Conservation (phyloP, 2,113 vertebrate genomes). For the Halichoerus grypus region DNA sequence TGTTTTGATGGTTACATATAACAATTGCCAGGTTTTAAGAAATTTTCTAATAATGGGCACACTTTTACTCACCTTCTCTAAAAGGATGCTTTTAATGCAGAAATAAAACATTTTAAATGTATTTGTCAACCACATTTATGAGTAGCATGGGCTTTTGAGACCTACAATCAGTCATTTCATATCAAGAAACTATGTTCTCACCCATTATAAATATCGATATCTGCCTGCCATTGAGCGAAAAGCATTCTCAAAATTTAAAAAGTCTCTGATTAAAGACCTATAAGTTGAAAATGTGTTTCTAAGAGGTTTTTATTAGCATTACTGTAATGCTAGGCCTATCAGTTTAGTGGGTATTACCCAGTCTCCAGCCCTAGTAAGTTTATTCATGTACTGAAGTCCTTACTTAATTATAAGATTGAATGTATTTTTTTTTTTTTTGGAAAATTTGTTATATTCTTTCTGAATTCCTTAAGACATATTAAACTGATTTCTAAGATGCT, state of each 20-base stretch:
- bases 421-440: no score
- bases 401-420: not conserved
- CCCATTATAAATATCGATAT: not conserved
- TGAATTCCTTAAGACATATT: not conserved
- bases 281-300: slow-evolving; percentile 21
- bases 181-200: not conserved
- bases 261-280: not conserved
- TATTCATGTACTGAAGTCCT: not conserved
- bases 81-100: not conserved
- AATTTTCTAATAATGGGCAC: not conserved
- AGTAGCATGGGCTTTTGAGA: not conserved
- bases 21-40: not conserved
- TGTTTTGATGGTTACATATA: not conserved
- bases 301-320: slow-evolving; percentile 1
- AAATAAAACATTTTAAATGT: slow-evolving; percentile 38
- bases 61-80: not conserved
- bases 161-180: not conserved
- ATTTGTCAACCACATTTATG: slow-evolving; percentile 5
- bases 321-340: not conserved
- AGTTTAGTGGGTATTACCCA: not conserved
- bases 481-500: not conserved
- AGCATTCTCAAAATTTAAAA: not conserved
- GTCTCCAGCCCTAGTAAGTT: not conserved
- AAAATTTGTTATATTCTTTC: not conserved
- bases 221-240: not conserved